Evolutionary conservation across 2,113 vertebrate genomes (phyloP), one percentile per base, ranked within the genome.

Genomic region (Orientallactaga bullata): DNA sequence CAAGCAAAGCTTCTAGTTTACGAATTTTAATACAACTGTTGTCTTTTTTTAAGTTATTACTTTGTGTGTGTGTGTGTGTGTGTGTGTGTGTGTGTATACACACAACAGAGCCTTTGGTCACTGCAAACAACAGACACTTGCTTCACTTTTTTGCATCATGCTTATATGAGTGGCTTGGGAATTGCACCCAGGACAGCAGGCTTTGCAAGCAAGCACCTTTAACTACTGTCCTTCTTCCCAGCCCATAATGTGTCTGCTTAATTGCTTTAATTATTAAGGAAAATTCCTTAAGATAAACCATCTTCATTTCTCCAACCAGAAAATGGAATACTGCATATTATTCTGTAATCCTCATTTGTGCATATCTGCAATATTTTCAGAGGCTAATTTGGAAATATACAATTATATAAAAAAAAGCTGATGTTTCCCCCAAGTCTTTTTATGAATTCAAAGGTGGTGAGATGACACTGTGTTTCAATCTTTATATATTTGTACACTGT

Each of bases 1-100:
- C 90, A 94, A 94, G 68, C 32, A 60, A 81, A 94, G 76, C 86
- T 0, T 76, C 61, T 24, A 63, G n/a, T 78, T 95, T 42, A 32
- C 28, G 39, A 60, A 26, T 80, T 91, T 39, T 58, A 72, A 74
- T 55, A 83, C 37, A 89, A 21, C 13, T 65, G 32, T 15, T 55
- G 55, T 12, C 15, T 55, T 55, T 55, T 55, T 55, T 15, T 8
- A 55, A 55, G 15, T 47, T 47, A 16, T 55, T 51, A 12, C 12
- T 51, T 51, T 15, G 55, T 16, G 10, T 55, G 55, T 55, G 55
- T 55, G 55, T 16, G 12, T 6, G 55, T 55, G 55, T 2, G 15
- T 55, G 55, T 2, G 15, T 55, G 11, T 55, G 55, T 6, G 55
- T 12, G 55, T 55, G 55, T 55, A 7, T 47, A 8, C 5, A 47